These are phyloP conservation scores for Artibeus lituratus DNA, from an alignment of 2,797 vertebrate species.

Conservation along the genomic window DNA sequence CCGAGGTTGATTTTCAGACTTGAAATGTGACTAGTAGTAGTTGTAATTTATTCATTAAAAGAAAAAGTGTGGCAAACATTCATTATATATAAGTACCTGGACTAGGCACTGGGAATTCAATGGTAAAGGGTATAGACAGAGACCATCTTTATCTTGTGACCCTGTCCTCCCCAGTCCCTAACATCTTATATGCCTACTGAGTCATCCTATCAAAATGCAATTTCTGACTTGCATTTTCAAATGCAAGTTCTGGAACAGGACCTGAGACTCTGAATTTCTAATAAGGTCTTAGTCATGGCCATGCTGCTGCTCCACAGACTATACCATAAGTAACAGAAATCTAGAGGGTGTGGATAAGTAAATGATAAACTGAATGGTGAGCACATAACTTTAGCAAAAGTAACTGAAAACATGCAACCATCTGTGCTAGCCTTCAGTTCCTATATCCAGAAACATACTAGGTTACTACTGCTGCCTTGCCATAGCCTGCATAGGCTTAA, in stretches of 20 bases:
- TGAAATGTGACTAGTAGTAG: neutral
- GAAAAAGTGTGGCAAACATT: neutral
- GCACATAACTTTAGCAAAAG: neutral
- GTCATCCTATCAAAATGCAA: neutral
- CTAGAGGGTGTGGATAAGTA: neutral
- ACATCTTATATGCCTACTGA: neutral
- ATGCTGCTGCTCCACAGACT: neutral
- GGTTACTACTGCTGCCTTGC: neutral
- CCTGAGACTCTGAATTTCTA: neutral
- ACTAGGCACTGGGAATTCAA: neutral
- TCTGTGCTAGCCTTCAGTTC: neutral
- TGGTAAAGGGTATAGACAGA: neutral
- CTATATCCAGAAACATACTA: neutral
- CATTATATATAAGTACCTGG: neutral
- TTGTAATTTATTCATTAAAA: neutral
- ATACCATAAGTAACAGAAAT: neutral
- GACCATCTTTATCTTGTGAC: neutral
- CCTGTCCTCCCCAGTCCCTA: neutral
- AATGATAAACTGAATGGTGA: neutral
- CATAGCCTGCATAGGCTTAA: neutral
- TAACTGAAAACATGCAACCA: neutral
- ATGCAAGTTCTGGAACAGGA: neutral
- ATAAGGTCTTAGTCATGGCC: neutral
- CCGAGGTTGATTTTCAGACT: neutral
- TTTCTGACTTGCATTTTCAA: too few relatives aligned